Conservation (phyloP, 1,140 invertebrate genomes). For the Bilobella aurantiaca region DNA sequence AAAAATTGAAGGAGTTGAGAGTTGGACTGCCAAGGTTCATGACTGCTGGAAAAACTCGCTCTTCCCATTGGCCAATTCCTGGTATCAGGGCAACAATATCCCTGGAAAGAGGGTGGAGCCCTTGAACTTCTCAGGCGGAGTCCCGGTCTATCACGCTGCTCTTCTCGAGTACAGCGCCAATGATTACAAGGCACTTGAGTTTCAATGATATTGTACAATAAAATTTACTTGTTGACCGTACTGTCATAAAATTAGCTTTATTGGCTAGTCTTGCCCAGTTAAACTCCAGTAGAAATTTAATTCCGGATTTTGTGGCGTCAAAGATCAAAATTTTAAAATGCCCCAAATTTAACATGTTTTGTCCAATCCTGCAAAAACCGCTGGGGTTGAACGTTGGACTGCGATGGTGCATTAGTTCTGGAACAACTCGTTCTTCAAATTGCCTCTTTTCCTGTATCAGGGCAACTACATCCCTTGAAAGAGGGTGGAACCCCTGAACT, state of each 20-base stretch:
- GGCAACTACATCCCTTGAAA: conserved; percentile 18
- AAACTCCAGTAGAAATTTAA: too few relatives aligned
- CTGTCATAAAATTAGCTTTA: too few relatives aligned
- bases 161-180: not conserved
- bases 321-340: too few relatives aligned
- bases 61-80: not conserved
- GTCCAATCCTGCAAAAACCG: too few relatives aligned
- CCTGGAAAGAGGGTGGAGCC: conserved; percentile 16
- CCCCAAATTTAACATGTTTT: too few relatives aligned
- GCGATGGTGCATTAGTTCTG: not conserved
- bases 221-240: too few relatives aligned
- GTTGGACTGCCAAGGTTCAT: not conserved
- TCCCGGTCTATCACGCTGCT: not conserved
- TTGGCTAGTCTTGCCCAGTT: too few relatives aligned
- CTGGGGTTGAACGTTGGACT: not conserved
- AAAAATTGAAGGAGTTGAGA: not conserved
- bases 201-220: too few relatives aligned
- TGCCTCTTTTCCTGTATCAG: conserved; percentile 2
- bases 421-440: not conserved
- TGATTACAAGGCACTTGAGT: conserved; percentile 11
- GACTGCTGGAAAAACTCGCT: conserved; percentile 1
- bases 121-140: conserved; percentile 5
- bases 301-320: too few relatives aligned
- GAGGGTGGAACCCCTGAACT: conserved; percentile 10
- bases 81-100: conserved; percentile 18